phyloP scores from a whole-genome alignment of 2,797 vertebrate species.

The Acanthurus leucopareius region DNA sequence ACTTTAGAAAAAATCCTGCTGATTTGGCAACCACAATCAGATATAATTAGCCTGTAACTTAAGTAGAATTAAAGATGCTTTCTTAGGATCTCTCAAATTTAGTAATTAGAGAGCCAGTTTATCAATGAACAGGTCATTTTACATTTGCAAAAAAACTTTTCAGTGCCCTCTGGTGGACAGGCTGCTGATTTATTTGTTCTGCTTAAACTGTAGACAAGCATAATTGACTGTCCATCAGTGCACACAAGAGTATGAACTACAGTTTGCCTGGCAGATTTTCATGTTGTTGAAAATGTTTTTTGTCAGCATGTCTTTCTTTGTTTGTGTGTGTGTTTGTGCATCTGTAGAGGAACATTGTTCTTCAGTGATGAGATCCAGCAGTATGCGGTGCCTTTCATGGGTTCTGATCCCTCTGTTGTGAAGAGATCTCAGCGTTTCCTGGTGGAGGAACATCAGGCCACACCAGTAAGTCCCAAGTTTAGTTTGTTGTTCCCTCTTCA shows the following conservation, averaged over 20 bases:
- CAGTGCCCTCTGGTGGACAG: constrained; percentile 3
- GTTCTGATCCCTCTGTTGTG: constrained; percentile 93
- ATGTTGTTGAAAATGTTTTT: not conserved
- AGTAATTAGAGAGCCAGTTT: too few relatives aligned
- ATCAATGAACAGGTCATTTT: not conserved
- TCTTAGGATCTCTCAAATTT: not conserved
- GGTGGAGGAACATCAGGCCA: constrained; percentile 85
- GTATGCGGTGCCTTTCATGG: constrained; percentile 93
- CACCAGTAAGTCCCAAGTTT: constrained; percentile 87
- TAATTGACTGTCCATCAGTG: not conserved
- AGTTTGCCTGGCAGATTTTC: not conserved
- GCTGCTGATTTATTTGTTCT: too few relatives aligned
- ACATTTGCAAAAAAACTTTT: not conserved
- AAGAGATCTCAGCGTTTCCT: constrained; percentile 93
- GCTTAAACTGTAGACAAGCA: too few relatives aligned
- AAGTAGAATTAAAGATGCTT: not conserved
- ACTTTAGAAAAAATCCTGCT: too few relatives aligned
- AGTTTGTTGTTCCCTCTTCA: not conserved
- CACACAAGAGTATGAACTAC: not conserved
- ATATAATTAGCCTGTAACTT: too few relatives aligned
- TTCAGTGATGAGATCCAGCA: constrained; percentile 89
- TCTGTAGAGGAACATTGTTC: constrained; percentile 87
- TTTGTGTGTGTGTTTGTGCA: constrained; percentile 15
- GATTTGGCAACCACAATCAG: too few relatives aligned
- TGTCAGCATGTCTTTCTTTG: constrained; percentile 1